Evolutionary conservation across 2,797 vertebrate species (phyloP).

Genomic region (Nothura maculosa): DNA sequence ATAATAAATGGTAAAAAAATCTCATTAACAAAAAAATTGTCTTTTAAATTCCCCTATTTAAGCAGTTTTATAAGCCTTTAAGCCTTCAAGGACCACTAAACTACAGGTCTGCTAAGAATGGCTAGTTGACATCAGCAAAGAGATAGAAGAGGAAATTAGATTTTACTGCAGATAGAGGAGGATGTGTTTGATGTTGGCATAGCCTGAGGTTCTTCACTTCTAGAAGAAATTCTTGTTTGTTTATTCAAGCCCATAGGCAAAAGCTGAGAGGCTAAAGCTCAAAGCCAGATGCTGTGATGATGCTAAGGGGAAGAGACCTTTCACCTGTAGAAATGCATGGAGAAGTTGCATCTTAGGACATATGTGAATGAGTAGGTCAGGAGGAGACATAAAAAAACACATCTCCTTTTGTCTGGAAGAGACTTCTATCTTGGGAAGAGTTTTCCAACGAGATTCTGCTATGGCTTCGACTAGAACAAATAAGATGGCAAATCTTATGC

Average conservation of each 20-base stretch:
- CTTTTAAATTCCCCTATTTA: slow-evolving; percentile 40
- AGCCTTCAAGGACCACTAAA: slow-evolving; percentile 51
- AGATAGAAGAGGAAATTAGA: neutral
- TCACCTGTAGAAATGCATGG: neutral
- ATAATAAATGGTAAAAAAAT: slow-evolving; percentile 31
- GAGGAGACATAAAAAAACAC: neutral
- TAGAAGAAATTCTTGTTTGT: neutral
- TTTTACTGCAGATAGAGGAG: neutral
- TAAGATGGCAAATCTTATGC: neutral
- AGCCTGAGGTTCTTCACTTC: neutral
- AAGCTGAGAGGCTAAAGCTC: neutral
- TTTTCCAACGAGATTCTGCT: neutral
- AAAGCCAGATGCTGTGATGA: neutral
- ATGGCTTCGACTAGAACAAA: neutral
- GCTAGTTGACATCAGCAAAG: slow-evolving; percentile 5
- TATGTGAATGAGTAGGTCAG: neutral
- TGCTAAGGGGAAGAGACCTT: neutral
- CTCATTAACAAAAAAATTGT: slow-evolving; percentile 52
- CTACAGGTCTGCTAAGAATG: slow-evolving; percentile 38
- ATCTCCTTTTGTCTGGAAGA: too few relatives aligned
- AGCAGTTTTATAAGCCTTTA: slow-evolving; percentile 47
- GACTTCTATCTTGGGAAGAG: neutral
- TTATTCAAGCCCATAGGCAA: neutral
- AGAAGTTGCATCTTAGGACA: neutral
- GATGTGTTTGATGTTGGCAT: neutral